Evolutionary conservation across 1,140 invertebrate species (phyloP).

Genomic region (Diorhabda elongata): DNA sequence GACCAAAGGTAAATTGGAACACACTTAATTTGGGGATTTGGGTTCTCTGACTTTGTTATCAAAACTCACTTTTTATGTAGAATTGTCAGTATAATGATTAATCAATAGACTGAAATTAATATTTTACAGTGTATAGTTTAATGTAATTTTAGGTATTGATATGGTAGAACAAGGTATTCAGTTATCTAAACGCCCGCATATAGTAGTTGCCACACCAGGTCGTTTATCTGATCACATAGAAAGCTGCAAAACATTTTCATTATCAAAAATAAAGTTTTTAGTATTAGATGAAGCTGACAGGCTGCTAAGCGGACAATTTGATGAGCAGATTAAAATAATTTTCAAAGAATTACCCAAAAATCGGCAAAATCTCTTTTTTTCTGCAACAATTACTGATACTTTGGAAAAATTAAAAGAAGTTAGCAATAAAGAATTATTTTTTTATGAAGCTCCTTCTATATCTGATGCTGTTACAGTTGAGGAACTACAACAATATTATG

Average conservation of each 20-base stretch:
- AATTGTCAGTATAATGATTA: too few species aligned
- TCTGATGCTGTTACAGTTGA: conserved; percentile 74
- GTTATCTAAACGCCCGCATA: conserved; percentile 82
- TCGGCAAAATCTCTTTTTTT: conserved; percentile 86
- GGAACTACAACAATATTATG: conserved; percentile 83
- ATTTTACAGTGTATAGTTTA: too few species aligned
- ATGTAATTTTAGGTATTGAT: conserved; percentile 62
- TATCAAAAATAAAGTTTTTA: conserved; percentile 77
- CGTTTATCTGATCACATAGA: conserved; percentile 83
- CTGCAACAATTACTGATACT: conserved; percentile 92
- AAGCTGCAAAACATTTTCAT: conserved; percentile 76
- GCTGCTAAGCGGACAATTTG: conserved; percentile 62
- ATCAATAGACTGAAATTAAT: too few species aligned
- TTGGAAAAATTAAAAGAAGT: conserved; percentile 67
- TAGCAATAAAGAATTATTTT: conserved; percentile 53
- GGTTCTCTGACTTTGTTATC: too few species aligned
- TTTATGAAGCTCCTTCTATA: conserved; percentile 64
- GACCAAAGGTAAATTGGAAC: too few species aligned
- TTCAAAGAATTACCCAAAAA: conserved; percentile 74
- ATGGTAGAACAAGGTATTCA: conserved; percentile 86
- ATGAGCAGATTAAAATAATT: conserved; percentile 78
- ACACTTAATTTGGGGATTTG: too few species aligned
- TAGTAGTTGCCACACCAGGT: conserved; percentile 92
- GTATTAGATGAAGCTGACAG: conserved; percentile 92
- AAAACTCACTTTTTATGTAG: too few species aligned